A percentile compares a stretch with the other conserved stretches of the same genome.
These are phyloP conservation scores for Polyommatus iphigenia DNA, from an alignment of 2,888 invertebrate genomes.

Conservation along the genomic window DNA sequence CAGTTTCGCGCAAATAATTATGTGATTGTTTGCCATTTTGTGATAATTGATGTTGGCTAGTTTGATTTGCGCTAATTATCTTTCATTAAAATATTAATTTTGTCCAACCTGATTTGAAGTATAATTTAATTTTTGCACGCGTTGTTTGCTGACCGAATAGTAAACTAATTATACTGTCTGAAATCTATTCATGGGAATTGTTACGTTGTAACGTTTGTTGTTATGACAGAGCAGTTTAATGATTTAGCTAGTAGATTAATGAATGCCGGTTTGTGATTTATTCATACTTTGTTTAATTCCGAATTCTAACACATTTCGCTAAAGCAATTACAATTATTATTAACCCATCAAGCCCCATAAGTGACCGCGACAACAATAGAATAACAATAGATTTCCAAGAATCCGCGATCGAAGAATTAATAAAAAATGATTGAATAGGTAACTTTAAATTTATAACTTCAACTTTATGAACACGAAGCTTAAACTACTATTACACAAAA, in stretches of 20 bases:
- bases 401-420: no score
- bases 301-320: no score
- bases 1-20: constrained; percentile 72
- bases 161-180: constrained; percentile 16
- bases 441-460: no score
- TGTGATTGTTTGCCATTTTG: constrained; percentile 76
- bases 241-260: not conserved
- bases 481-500: no score
- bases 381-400: no score
- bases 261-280: not conserved
- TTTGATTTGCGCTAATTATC: constrained; percentile 77
- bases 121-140: constrained; percentile 45
- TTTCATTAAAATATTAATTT: constrained; percentile 66
- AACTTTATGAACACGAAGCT: no score
- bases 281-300: not conserved
- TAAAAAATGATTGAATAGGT: no score
- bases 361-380: no score
- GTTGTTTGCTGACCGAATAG: constrained; percentile 37
- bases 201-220: not conserved
- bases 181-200: constrained; percentile 22
- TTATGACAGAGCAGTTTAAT: not conserved
- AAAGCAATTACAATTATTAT: no score
- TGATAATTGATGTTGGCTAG: constrained; percentile 72
- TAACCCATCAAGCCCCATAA: no score
- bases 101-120: constrained; percentile 41